Evolutionary conservation across 1,140 invertebrate species (phyloP).

Genomic region (Drosophila ironensis): DNA sequence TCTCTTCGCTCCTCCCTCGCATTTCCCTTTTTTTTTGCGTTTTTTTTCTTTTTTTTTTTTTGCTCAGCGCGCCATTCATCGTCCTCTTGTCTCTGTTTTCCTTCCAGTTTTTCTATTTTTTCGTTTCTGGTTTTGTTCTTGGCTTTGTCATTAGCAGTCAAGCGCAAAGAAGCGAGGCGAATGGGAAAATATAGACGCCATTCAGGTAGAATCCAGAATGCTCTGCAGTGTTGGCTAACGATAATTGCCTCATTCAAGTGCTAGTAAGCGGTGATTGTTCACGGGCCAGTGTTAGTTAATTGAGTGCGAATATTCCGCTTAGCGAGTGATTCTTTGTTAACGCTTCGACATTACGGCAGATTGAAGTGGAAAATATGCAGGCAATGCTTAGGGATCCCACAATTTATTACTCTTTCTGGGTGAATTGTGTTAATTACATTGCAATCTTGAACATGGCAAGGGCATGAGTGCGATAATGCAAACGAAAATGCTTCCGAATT

Average conservation of each 20-base stretch:
- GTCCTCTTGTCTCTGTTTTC: constrained; percentile 25
- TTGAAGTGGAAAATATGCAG: too few relatives aligned
- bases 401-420: too few relatives aligned
- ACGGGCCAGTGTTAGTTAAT: not conserved
- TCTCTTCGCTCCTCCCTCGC: not conserved
- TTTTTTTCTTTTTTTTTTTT: not conserved
- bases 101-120: constrained; percentile 14
- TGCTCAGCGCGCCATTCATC: not conserved
- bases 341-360: too few relatives aligned
- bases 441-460: too few relatives aligned
- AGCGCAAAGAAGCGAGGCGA: constrained; percentile 22
- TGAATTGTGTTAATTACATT: too few relatives aligned
- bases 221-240: not conserved
- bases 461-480: too few relatives aligned
- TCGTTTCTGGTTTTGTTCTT: constrained; percentile 25
- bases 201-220: constrained; percentile 3
- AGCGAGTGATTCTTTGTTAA: not conserved
- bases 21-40: not conserved
- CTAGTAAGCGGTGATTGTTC: not conserved
- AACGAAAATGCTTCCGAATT: not conserved
- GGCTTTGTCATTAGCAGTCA: constrained; percentile 61
- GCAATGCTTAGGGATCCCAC: too few relatives aligned
- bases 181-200: constrained; percentile 12
- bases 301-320: not conserved
- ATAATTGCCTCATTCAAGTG: not conserved